Base-by-base conservation (phyloP, 2,888 invertebrate species). In the Luperina testacea region DNA sequence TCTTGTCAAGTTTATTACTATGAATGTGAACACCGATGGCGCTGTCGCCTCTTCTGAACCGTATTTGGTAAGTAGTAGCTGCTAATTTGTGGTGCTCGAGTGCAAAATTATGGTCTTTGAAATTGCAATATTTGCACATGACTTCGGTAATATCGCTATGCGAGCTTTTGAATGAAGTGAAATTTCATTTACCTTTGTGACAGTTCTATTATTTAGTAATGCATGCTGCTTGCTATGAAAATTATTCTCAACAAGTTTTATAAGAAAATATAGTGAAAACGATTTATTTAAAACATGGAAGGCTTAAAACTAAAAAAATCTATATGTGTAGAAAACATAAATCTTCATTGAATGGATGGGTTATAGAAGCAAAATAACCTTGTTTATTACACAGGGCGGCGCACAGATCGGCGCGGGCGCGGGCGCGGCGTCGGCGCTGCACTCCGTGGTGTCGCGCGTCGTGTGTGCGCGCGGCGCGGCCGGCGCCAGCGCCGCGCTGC, bases 1-100 rank as follows among this genome's bases (percentile, higher is more conserved):
- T 92, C 95, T 98, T 45, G 95, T 98, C 75, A 97, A 97, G 90
- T 97, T 98, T 82, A 96, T 98, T 63, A 98, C 98, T 0, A 98
- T 98, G 77, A 97, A 97, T 76, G 94, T 96, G 0, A 92, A 91
- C 74, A 93, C 92, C 0, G 96, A 97, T 73, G 95, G 96, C 4
- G 93, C 95, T 2, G 95, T 96, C 15, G 89, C 93, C 7, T 90
- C 94, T 2, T 94, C 95, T 0, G 96, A 96, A 83, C 94, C 95
- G 11, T 97, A 96, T 83, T 91, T 96, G 75, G 96, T 97, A 82
- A 94, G 94, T 91, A 9, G 15, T 13, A 15, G 0, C 38, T 57
- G 20, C 9, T 17, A 3, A 2, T 13, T 27, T 27, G 32, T 32
- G 15, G 24, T 9, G 32, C 9, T 70, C 0, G 8, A 8, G 8